These are phyloP conservation scores for Habrosyne pyritoides DNA, from an alignment of 2,888 invertebrate genomes.

Conservation along the genomic window DNA sequence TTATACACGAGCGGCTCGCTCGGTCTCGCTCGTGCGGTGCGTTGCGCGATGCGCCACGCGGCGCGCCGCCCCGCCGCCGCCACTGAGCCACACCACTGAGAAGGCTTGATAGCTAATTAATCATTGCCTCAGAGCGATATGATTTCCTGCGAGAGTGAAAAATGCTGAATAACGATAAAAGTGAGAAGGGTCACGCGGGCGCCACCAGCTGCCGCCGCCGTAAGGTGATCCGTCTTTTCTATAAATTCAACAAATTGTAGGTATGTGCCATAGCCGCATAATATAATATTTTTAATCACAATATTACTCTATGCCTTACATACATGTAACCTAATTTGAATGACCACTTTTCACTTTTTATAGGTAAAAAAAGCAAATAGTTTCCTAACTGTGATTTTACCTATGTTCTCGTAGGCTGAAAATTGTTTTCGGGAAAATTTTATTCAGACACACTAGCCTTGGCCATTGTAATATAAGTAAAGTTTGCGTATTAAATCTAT, in stretches of 20 bases:
- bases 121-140: slow-evolving; percentile 62
- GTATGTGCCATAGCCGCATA: background rate
- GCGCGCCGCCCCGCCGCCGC: no score
- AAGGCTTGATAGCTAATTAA: slow-evolving; percentile 67
- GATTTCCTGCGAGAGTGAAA: slow-evolving; percentile 71
- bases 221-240: slow-evolving; percentile 26
- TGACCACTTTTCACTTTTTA: background rate
- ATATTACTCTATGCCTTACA: background rate
- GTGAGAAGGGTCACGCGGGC: slow-evolving; percentile 59
- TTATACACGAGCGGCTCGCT: background rate
- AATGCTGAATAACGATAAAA: slow-evolving; percentile 72
- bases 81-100: slow-evolving; percentile 14
- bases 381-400: no score
- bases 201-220: slow-evolving; percentile 37
- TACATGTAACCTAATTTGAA: no score
- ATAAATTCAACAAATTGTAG: slow-evolving; percentile 7
- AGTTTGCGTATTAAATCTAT: no score
- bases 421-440: no score
- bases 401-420: no score
- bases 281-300: background rate
- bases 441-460: no score
- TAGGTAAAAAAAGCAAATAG: no score
- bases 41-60: no score
- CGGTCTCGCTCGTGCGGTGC: no score
- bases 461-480: no score